Evolutionary conservation across 2,797 vertebrate genomes (phyloP).

Genomic region (Pterois miles): DNA sequence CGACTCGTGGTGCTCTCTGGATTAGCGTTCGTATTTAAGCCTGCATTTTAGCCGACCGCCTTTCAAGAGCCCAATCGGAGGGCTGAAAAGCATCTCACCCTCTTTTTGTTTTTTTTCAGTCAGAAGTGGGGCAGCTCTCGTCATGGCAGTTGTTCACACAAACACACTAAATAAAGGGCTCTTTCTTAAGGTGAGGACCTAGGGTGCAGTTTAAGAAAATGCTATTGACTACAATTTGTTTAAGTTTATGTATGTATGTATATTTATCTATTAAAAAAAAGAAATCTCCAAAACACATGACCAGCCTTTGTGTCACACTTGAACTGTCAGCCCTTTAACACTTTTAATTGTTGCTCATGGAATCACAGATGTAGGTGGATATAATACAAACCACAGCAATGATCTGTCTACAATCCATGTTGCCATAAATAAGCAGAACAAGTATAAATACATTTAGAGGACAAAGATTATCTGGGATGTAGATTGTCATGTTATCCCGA

Average conservation of each 20-base stretch:
- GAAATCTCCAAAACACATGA: not conserved
- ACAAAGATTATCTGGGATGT: conserved; percentile 75
- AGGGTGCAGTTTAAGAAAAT: not conserved
- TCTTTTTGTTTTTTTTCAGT: conserved; percentile 20
- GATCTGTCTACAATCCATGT: conserved; percentile 9
- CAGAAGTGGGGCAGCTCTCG: conserved; percentile 24
- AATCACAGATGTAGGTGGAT: not conserved
- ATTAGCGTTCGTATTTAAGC: conserved; percentile 52
- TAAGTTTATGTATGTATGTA: not conserved
- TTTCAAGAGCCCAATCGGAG: conserved; percentile 47
- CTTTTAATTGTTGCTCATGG: not conserved
- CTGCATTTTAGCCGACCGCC: conserved; percentile 36
- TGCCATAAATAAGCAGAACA: conserved; percentile 64
- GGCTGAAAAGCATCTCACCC: conserved; percentile 34
- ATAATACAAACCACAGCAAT: conserved; percentile 4
- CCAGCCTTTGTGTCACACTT: not conserved
- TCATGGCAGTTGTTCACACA: not conserved
- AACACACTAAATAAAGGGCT: not conserved
- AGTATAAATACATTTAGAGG: conserved; percentile 70
- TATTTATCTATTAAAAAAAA: not conserved
- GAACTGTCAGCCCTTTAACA: conserved; percentile 6
- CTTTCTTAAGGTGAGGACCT: not conserved
- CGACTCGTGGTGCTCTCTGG: conserved; percentile 25
- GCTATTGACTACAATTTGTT: not conserved
- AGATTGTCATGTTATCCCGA: conserved; percentile 69